phyloP scores from a whole-genome alignment of 2,797 vertebrate genomes.

The Spinus pinus region DNA sequence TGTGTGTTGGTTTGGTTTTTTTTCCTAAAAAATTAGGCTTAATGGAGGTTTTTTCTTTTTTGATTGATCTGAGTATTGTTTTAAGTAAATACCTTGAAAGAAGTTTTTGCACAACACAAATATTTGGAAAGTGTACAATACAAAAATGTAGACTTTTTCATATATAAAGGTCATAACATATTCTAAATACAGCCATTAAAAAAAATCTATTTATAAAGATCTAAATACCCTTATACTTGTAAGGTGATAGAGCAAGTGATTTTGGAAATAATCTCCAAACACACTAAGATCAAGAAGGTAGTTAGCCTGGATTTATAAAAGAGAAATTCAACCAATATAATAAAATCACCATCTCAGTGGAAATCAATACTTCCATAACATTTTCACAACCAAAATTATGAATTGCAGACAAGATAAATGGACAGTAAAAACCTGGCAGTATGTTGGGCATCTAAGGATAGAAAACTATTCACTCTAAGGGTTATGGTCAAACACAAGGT shows the following conservation, averaged over 20 bases:
- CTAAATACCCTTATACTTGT: neutral
- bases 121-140: neutral
- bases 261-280: neutral
- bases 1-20: neutral
- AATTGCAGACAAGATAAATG: neutral
- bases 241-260: neutral
- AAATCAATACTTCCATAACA: neutral
- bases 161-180: neutral
- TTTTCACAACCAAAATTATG: neutral
- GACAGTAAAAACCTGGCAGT: neutral
- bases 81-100: neutral
- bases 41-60: neutral
- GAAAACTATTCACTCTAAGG: neutral
- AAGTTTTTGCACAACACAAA: neutral
- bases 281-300: neutral
- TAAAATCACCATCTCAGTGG: neutral
- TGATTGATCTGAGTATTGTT: rapidly evolving
- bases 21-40: neutral
- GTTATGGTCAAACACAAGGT: neutral
- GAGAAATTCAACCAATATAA: neutral
- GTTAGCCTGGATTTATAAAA: neutral
- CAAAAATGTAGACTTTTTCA: neutral
- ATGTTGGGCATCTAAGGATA: neutral
- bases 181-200: neutral
- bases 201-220: neutral